Base-by-base conservation (phyloP, 53 echinoderm and acorn worm genomes). In the Mesocentrotus franciscanus region DNA sequence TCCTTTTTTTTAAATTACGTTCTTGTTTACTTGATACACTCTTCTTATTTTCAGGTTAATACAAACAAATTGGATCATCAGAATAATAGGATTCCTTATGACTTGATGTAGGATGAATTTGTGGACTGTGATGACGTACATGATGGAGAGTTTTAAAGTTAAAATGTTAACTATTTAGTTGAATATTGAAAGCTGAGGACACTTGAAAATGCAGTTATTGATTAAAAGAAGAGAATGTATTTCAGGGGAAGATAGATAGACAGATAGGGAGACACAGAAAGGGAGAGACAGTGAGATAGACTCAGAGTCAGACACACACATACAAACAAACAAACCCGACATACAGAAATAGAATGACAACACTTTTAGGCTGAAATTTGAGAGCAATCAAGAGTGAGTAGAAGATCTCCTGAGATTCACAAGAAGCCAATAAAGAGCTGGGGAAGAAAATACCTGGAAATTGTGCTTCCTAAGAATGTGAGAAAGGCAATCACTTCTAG, bases 401-500 rank as follows among this genome's bases (percentile, higher is more conserved):
- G 85, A 32, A 85, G 30, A 42, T 24, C 90, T 55, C 18, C 10
- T 56, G 60, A n/a, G 33, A 30, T 60, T 59, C 10, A 14, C 22
- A 61, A 13, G 61, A 59, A 90, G 90, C 61, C 15, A 60, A 61
- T 10, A 39, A 91, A 64, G 58, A 64, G 91, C 57, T 26, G 55
- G 32, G 10, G 66, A 91, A 62, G 33, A 62, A 35, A 35, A 66
- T 66, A 66, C 66, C 81, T 87, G 58, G 58, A 87, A 58, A 87
- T 27, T 58, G 58, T 58, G 3, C 17, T 81, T n/a, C 87, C 87
- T 87, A 59, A 58, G 22, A 91, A 30, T 3, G 91, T 36, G 29
- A 91, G 91, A 66, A 34, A 91, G 26, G 39, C 66, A 34, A 91
- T 91, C 91, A 91, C 33, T 8, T 6, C 91, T 7, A 59, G 36